Evolutionary conservation across 2,888 invertebrate genomes (phyloP).

Genomic region (Vanessa cardui): DNA sequence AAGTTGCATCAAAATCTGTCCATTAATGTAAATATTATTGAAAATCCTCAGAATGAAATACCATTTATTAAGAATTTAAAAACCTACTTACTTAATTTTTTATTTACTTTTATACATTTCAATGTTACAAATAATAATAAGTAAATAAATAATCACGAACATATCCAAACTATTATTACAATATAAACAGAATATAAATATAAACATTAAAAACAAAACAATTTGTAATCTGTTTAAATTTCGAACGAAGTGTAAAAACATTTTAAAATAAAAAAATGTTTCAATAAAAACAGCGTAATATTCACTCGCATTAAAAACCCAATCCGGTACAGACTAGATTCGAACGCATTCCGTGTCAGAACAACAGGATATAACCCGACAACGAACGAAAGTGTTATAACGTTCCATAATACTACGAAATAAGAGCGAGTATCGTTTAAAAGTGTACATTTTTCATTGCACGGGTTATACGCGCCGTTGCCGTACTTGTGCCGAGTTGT

Average conservation of each 20-base stretch:
- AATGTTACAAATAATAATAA: too few species aligned
- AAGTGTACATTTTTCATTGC: not conserved
- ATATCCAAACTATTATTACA: too few species aligned
- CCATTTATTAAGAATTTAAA: not conserved
- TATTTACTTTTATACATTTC: too few species aligned
- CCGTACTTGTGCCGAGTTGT: slow-evolving; percentile 7
- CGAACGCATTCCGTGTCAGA: slow-evolving; percentile 10
- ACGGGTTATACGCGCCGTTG: slow-evolving; percentile 12
- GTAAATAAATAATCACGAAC: too few species aligned
- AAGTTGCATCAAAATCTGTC: too few species aligned
- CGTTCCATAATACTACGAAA: not conserved
- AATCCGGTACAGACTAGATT: slow-evolving; percentile 4
- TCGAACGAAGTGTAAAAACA: not conserved
- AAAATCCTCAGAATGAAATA: too few species aligned
- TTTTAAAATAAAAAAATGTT: not conserved
- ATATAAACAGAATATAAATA: too few species aligned
- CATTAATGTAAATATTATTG: too few species aligned
- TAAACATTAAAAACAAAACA: not conserved
- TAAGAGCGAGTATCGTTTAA: slow-evolving; percentile 1
- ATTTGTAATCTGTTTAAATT: too few species aligned
- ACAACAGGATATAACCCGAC: slow-evolving; percentile 10
- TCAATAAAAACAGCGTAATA: not conserved
- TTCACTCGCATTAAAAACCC: not conserved
- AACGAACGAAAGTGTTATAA: not conserved
- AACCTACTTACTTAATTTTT: not conserved